phyloP scores from a whole-genome alignment of 2,797 vertebrate species.

The Chloroceryle inda region DNA sequence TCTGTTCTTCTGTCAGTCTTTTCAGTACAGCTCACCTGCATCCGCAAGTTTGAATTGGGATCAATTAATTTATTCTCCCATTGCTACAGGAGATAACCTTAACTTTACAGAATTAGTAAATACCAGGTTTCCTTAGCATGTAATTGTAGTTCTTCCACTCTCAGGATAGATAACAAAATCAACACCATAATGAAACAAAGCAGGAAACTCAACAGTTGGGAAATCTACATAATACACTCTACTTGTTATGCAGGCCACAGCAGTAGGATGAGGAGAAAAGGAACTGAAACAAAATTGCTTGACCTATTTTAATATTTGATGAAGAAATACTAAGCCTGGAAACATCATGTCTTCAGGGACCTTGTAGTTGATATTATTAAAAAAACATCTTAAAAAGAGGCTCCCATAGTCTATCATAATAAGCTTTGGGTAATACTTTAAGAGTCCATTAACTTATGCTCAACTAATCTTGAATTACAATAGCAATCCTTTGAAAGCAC shows the following conservation, averaged over 20 bases:
- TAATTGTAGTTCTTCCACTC: neutral
- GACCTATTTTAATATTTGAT: constrained; percentile 74
- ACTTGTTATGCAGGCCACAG: neutral
- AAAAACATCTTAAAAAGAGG: constrained; percentile 46
- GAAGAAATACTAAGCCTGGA: constrained; percentile 28
- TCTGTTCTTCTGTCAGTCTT: neutral
- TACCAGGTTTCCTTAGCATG: neutral
- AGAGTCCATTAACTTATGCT: constrained; percentile 70
- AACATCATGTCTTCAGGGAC: constrained; percentile 39
- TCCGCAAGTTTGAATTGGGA: neutral
- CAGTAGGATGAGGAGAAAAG: constrained; percentile 1
- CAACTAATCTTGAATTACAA: constrained; percentile 74
- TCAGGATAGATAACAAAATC: constrained; percentile 9
- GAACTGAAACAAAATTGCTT: constrained; percentile 33
- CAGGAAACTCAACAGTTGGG: constrained; percentile 24
- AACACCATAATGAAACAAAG: constrained; percentile 27
- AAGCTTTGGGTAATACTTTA: constrained; percentile 70
- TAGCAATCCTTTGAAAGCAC: constrained; percentile 60
- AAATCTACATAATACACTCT: constrained; percentile 21
- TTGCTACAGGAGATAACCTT: neutral
- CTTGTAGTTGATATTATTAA: constrained; percentile 49
- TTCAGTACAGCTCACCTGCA: neutral
- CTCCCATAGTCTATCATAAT: constrained; percentile 54
- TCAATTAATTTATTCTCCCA: neutral
- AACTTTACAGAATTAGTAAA: constrained; percentile 16